phyloP scores from a whole-genome alignment of 1,140 invertebrate genomes.

The Diorhabda elongata region DNA sequence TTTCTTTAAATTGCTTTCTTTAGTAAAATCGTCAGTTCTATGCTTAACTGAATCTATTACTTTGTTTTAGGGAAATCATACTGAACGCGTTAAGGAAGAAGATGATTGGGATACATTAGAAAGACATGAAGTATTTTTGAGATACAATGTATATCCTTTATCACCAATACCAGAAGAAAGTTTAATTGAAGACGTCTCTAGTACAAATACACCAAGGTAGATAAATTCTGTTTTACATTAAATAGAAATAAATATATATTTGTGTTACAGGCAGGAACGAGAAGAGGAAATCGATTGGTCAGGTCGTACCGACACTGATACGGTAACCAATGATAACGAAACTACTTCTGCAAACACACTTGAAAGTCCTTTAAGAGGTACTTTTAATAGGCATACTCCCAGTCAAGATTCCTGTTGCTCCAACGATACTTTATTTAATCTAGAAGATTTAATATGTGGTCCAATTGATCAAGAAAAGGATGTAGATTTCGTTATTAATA shows the following conservation, averaged over 20 bases:
- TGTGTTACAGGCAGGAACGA: conserved; percentile 4
- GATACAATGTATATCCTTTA: conserved; percentile 57
- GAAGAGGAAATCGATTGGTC: conserved; percentile 41
- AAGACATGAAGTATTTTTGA: conserved; percentile 47
- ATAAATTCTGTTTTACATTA: background rate
- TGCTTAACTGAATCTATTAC: background rate
- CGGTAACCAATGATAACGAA: conserved; percentile 23
- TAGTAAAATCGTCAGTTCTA: too few species aligned
- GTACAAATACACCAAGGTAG: conserved; percentile 28
- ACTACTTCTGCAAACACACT: conserved; percentile 30
- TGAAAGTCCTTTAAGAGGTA: conserved; percentile 33
- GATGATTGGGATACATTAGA: conserved; percentile 41
- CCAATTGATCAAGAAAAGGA: conserved; percentile 13
- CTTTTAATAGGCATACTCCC: conserved; percentile 51
- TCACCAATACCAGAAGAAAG: conserved; percentile 64
- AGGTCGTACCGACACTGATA: conserved; percentile 22
- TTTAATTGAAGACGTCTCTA: conserved; percentile 41
- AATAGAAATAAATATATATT: background rate
- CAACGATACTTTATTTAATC: conserved; percentile 58
- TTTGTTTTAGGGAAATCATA: background rate
- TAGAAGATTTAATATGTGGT: conserved; percentile 49
- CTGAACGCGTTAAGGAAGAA: conserved; percentile 33
- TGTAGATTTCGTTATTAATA: conserved; percentile 5
- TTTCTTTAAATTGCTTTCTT: too few species aligned
- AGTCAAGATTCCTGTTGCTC: conserved; percentile 60